phyloP scores from a whole-genome alignment of 2,797 vertebrate species.

The Chrysocyon brachyurus region DNA sequence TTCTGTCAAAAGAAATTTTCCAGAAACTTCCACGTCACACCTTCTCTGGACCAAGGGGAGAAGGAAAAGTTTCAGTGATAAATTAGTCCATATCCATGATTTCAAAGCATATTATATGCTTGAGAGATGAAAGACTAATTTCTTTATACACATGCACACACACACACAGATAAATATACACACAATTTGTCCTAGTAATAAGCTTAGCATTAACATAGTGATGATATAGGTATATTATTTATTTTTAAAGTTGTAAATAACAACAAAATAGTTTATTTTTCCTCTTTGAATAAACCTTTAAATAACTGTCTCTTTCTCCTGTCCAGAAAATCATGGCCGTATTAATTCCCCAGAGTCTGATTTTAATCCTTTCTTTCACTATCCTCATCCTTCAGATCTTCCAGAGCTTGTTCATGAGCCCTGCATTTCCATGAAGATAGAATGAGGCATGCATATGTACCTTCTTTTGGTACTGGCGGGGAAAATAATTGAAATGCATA shows the following conservation, averaged over 20 bases:
- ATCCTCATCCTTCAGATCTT: not conserved
- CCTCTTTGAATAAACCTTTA: not conserved
- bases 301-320: not conserved
- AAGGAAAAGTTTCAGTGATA: not conserved
- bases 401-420: fast-evolving
- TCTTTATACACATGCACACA: not conserved
- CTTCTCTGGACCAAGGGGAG: not conserved
- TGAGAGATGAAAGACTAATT: not conserved
- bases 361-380: not conserved
- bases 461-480: not conserved
- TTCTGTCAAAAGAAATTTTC: not conserved
- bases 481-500: not conserved
- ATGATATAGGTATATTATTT: not conserved
- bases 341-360: not conserved
- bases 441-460: fast-evolving
- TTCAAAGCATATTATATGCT: not conserved
- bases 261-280: not conserved
- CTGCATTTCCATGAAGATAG: not conserved
- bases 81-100: not conserved
- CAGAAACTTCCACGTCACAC: not conserved
- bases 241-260: not conserved
- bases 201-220: not conserved
- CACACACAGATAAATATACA: fast-evolving
- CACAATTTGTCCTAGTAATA: not conserved
- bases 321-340: not conserved